These are phyloP conservation scores for Heterotilapia buettikoferi DNA, from an alignment of 2,113 vertebrate species.

Conservation along the genomic window DNA sequence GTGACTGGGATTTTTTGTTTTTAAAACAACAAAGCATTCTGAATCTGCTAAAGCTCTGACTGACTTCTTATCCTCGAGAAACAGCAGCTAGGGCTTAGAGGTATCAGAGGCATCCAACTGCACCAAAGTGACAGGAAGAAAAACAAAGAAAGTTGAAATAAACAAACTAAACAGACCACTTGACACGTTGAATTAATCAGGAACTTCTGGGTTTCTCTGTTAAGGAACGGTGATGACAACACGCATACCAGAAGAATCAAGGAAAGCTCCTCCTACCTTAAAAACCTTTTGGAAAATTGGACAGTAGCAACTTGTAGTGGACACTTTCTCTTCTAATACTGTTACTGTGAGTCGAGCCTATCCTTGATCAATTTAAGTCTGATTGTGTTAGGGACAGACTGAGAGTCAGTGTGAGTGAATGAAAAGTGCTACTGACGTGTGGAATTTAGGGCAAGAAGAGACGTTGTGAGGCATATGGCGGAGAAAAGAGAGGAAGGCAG, in stretches of 20 bases:
- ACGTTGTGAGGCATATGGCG: constrained; percentile 1
- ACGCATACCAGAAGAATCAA: not conserved
- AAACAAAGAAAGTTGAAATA: not conserved
- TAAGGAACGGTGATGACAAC: not conserved
- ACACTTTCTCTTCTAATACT: not conserved
- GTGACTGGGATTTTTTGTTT: not conserved
- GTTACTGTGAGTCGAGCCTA: not conserved
- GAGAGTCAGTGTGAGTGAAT: constrained; percentile 23
- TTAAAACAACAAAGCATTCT: not conserved
- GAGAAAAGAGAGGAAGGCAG: constrained; percentile 20
- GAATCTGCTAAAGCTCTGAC: not conserved
- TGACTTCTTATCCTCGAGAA: not conserved
- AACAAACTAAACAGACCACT: not conserved
- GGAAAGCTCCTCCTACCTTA: not conserved
- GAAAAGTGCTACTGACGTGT: constrained; percentile 21
- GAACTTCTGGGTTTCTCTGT: not conserved
- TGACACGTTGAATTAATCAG: not conserved
- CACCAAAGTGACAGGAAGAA: not conserved
- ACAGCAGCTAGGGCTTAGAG: not conserved
- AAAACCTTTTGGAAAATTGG: not conserved
- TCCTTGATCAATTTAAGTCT: constrained; percentile 3
- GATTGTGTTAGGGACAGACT: not conserved
- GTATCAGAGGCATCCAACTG: not conserved
- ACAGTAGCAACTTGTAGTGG: not conserved
- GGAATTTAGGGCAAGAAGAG: constrained; percentile 37